These are phyloP conservation scores for Geopemphigus sp. DNA, from an alignment of 1,140 invertebrate genomes.

Conservation along the genomic window DNA sequence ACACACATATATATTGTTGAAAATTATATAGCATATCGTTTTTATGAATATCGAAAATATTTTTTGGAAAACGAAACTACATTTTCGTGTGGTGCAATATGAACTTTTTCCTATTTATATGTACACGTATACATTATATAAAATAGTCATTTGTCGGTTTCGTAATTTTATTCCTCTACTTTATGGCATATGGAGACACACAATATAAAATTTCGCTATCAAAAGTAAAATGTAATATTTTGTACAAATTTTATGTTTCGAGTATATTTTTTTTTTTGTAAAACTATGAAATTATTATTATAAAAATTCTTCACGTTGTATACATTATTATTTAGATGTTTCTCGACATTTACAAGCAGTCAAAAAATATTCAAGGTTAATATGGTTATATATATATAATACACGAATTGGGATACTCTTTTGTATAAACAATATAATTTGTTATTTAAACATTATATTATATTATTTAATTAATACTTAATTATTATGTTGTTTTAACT, in stretches of 20 bases:
- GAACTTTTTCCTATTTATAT: not conserved
- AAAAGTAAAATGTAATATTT: slow-evolving; percentile 3
- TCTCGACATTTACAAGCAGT: not conserved
- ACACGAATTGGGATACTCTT: too few species aligned
- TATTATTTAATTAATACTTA: too few species aligned
- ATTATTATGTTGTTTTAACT: too few species aligned
- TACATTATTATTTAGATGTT: not conserved
- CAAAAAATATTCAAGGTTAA: too few species aligned
- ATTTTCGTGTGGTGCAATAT: not conserved
- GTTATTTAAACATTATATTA: too few species aligned
- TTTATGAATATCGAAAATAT: too few species aligned
- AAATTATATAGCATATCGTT: too few species aligned
- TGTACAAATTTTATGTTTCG: not conserved
- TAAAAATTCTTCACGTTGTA: not conserved
- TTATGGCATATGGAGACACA: not conserved
- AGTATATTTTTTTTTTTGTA: not conserved
- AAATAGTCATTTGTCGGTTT: not conserved
- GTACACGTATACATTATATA: not conserved
- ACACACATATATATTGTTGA: too few species aligned
- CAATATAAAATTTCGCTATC: not conserved
- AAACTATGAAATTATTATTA: not conserved
- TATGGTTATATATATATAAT: too few species aligned
- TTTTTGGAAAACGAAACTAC: not conserved
- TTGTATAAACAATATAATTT: too few species aligned
- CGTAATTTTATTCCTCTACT: not conserved